A percentile compares a stretch with the other conserved stretches of the same genome.
These are phyloP conservation scores for Clarias gariepinus DNA, from an alignment of 2,113 vertebrate genomes.

Conservation along the genomic window DNA sequence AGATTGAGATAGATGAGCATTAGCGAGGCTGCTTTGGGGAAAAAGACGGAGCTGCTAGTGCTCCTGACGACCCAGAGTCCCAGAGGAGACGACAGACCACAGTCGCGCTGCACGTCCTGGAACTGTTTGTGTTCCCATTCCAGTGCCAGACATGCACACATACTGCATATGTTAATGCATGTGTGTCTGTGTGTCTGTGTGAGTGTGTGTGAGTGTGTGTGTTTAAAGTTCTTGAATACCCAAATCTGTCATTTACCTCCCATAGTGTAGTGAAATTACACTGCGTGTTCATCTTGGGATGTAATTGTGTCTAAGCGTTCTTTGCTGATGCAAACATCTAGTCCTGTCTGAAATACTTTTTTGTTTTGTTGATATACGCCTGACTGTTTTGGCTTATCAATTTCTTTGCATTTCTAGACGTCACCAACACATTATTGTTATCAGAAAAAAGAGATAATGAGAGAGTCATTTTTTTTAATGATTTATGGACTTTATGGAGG, in stretches of 20 bases:
- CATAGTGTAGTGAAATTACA: constrained; percentile 6
- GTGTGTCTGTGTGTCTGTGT: no score
- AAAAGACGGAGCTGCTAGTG: constrained; percentile 6
- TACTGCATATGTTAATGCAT: no score
- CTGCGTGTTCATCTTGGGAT: not conserved
- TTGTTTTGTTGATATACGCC: not conserved
- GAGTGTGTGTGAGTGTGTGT: constrained; percentile 3
- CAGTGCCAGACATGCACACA: not conserved
- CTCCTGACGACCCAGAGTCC: not conserved
- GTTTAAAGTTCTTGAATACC: constrained; percentile 7
- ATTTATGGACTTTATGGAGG: not conserved
- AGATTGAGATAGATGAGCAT: not conserved
- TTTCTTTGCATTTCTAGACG: not conserved
- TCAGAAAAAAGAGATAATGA: not conserved
- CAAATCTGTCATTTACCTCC: constrained; percentile 26
- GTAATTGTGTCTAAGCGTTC: not conserved
- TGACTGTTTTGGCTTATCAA: not conserved
- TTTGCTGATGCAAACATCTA: not conserved
- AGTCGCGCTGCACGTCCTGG: constrained; percentile 14
- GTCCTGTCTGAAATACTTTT: not conserved
- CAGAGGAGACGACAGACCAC: constrained; percentile 11
- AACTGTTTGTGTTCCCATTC: constrained; percentile 38
- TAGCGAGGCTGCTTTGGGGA: constrained; percentile 21
- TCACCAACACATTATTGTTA: not conserved
- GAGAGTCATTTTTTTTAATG: not conserved